phyloP scores from a whole-genome alignment of 2,113 vertebrate genomes.

The Litocranius walleri region DNA sequence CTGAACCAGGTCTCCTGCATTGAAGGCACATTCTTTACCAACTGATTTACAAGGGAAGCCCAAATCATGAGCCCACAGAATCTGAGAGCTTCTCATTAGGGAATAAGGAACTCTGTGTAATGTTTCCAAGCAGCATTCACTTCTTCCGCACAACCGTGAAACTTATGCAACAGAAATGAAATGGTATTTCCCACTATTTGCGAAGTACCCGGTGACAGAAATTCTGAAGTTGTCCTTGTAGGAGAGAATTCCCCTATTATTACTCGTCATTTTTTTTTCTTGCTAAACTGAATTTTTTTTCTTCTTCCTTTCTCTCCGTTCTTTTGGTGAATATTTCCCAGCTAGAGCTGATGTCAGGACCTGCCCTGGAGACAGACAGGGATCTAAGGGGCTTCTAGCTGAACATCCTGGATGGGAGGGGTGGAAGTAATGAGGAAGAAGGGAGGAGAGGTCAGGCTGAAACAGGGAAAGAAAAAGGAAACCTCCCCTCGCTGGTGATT shows the following conservation, averaged over 20 bases:
- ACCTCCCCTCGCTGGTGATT: neutral
- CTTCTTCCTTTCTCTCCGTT: neutral
- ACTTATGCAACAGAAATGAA: neutral
- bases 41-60: neutral
- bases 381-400: neutral
- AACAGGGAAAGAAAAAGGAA: neutral
- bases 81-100: neutral
- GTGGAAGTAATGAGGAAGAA: neutral
- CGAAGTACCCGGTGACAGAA: neutral
- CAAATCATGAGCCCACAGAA: neutral
- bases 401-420: neutral
- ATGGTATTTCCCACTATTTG: constrained; percentile 36
- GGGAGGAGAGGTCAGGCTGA: neutral
- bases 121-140: neutral
- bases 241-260: constrained; percentile 48
- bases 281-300: neutral
- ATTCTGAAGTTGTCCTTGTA: constrained; percentile 34
- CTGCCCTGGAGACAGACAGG: neutral
- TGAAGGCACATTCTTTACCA: neutral
- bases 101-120: neutral
- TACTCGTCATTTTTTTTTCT: neutral
- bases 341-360: neutral
- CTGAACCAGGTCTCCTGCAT: neutral
- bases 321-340: neutral
- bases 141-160: neutral